Evolutionary conservation across 2,113 vertebrate genomes (phyloP), one percentile per base, ranked within the genome.

Genomic region (Pseudolaguvia tuberculata): DNA sequence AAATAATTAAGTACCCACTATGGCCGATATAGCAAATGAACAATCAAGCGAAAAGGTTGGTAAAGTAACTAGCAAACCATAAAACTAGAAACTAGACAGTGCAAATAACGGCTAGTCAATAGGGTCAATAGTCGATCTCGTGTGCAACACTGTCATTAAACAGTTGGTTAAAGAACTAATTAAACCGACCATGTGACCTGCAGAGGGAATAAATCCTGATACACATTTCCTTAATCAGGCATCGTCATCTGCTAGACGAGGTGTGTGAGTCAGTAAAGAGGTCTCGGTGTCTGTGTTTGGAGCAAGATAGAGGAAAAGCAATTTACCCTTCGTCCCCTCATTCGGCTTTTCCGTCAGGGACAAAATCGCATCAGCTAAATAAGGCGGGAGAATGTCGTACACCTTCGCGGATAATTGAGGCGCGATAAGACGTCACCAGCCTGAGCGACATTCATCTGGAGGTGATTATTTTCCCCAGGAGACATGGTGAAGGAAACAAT

Each of bases 311-410:
- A 11, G 66, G 73, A 80, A 88, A 91, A 88, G 85, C 88, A 88
- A 88, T 90, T 90, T 90, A 81, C 84, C 82, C 83, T 83, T 86
- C 82, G 78, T 82, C 61, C 74, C 78, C 80, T 50, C 79, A 51
- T 78, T 71, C 77, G 76, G 78, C 67, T 82, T 75, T n/a, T 81
- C 80, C 77, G 80, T 72, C 82, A 73, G 77, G 76, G 73, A 78
- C 78, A 78, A 80, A 89, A 89, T 88, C 84, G 82, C 78, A 87
- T 83, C 83, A 90, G 90, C 89, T 88, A 84, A 90, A 88, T 89
- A 88, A 90, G 83, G 75, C 76, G 80, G 79, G 83, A 76, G 86
- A 90, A 91, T 90, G 88, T 90, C 89, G 88, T 87, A 90, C 87
- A 88, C 88, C 85, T 87, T 84, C 80, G 82, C 85, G 84, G 88